Base-by-base conservation (phyloP, 2,113 vertebrate species). In the Sorex araneus region DNA sequence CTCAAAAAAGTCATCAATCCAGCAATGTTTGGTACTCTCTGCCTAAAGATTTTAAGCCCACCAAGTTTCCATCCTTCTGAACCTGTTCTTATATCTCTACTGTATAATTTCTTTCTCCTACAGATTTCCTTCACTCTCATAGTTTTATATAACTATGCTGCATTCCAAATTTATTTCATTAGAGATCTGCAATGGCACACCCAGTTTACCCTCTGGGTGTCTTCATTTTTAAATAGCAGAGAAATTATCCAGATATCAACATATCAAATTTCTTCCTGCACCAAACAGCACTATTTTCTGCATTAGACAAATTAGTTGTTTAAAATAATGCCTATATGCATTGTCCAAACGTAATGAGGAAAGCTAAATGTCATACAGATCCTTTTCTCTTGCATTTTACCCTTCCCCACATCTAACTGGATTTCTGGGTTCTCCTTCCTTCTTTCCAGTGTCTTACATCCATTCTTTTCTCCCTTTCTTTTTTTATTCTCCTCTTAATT, bases 261-360 rank as follows among this genome's bases (percentile, higher is more conserved):
- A 27, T 19, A 86, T 6, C 71, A 89, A 93, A 88, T 84, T 70
- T 63, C 6, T 71, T 18, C 85, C 69, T 30, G 6, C 54, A 40
- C 8, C n/a, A 8, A 60, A 74, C 60, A 50, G 9, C 30, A 47
- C 2, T 80, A 84, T 28, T 94, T 40, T 73, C 36, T 83, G 3
- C 45, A 76, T 63, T 71, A 54, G 54, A 19, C 13, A 54, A 54
- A 16, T 16, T 19, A 19, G 23, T 18, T 83, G 4, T 76, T 94
- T 64, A 85, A 80, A 25, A 70, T 60, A 91, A 47, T 77, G 6
- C 30, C 23, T 32, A 16, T 60, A 34, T 23, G 5, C 28, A 27
- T 28, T n/a, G 76, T 34, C 12, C 45, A 69, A 19, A 32, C 19
- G 13, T 25, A 54, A 8, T 7, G n/a, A 90, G 64, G 87, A 92